Conservation (phyloP, 2,797 vertebrate genomes). For the Otus scops region DNA sequence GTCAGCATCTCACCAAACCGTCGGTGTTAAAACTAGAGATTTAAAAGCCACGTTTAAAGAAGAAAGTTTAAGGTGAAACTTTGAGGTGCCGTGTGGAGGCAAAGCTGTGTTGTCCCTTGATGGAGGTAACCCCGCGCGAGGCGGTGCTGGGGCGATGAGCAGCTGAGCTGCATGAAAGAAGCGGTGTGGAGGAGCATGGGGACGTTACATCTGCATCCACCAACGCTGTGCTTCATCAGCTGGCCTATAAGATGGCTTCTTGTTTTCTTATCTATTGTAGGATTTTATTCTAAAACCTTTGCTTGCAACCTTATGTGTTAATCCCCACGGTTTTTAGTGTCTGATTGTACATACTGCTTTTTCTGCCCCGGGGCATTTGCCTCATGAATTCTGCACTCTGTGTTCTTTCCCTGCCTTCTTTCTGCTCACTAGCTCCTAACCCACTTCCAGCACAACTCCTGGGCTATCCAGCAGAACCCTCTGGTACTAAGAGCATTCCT, state of each 20-base stretch:
- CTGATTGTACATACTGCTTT: fast-evolving
- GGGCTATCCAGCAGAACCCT: not conserved
- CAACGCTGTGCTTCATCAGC: fast-evolving
- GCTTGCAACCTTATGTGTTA: fast-evolving
- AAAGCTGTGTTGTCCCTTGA: fast-evolving
- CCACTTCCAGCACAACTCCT: not conserved
- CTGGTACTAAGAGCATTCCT: not conserved
- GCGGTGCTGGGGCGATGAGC: fast-evolving
- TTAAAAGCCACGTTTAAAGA: fast-evolving
- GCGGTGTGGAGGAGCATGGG: not conserved
- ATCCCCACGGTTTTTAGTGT: fast-evolving
- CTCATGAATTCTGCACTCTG: fast-evolving
- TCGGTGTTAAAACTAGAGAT: fast-evolving
- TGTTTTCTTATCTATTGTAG: fast-evolving
- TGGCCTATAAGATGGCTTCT: fast-evolving
- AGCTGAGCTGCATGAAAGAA: fast-evolving
- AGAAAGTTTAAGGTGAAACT: fast-evolving
- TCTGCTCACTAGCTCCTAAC: not conserved
- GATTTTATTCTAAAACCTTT: not conserved
- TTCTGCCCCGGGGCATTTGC: fast-evolving
- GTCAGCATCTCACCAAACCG: fast-evolving
- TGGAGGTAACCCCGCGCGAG: not conserved
- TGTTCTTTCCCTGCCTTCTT: not conserved
- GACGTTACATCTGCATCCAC: fast-evolving
- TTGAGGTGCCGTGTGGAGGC: fast-evolving